Conservation (phyloP, 2,113 vertebrate genomes). For the Peromyscus leucopus region DNA sequence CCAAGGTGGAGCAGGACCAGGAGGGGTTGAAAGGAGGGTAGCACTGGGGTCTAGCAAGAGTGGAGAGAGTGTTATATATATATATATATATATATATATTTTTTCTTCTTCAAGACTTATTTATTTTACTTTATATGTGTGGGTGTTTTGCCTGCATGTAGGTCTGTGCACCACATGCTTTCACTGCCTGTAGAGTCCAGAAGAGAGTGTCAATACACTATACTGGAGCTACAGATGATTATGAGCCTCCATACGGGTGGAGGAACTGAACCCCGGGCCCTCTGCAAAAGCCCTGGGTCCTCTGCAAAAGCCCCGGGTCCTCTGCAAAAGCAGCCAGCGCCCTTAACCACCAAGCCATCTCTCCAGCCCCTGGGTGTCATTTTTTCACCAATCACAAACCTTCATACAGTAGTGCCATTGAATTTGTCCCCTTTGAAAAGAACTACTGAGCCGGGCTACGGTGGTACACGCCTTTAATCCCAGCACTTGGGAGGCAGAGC, state of each 20-base stretch:
- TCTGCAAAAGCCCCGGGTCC: not conserved
- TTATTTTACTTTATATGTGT: not conserved
- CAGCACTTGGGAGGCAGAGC: too few relatives aligned
- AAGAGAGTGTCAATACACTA: not conserved
- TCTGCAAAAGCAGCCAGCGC: not conserved
- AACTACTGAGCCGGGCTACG: not conserved
- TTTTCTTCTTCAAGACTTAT: not conserved
- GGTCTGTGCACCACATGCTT: not conserved
- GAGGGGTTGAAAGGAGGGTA: not conserved
- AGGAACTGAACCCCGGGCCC: not conserved
- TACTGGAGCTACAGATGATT: not conserved
- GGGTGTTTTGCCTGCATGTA: not conserved
- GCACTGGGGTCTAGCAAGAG: not conserved
- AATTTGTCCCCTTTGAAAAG: not conserved
- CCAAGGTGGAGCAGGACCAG: not conserved
- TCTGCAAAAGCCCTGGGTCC: not conserved
- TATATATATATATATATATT: too few relatives aligned
- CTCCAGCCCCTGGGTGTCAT: not conserved
- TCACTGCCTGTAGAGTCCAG: too few relatives aligned
- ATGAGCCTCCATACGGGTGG: not conserved
- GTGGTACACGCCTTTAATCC: too few relatives aligned
- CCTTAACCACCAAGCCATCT: not conserved
- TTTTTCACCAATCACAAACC: not conserved
- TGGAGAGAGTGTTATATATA: not conserved
- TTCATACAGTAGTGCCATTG: not conserved